Base-by-base conservation (phyloP, 2,797 vertebrate genomes). In the Tapirus indicus region DNA sequence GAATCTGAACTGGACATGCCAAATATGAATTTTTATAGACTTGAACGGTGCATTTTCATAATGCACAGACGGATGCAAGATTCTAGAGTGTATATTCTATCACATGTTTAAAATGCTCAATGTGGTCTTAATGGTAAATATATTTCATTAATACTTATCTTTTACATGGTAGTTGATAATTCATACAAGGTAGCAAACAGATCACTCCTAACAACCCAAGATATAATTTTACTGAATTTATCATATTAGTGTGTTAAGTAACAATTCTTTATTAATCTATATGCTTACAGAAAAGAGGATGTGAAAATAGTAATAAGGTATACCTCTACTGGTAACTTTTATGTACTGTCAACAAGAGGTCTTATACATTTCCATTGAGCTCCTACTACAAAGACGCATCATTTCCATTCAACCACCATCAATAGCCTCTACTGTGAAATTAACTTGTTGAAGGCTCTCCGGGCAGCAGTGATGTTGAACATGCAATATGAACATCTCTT, bases 251-350 rank as follows among this genome's bases (percentile, higher is more conserved):
- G 32, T 74, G 44, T 68, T 69, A 75, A 25, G 44, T 44, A 95
- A 69, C 32, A 95, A 75, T 68, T 94, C 38, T 79, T 97, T 85
- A 74, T 77, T 95, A 64, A 87, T 62, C 44, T 94, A 47, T 20
- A 66, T 68, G 54, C 58, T 62, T 87, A 93, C 5, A 92, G 52
- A 88, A 92, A 96, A 83, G 60, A 69, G 44, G 54, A 93, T 84
- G 9, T 83, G 25, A 83, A 92, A 96, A 90, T 74, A 91, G 93
- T 69, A 93, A 29, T 78, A 32, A 95, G 91, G 82, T 80, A 47
- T 0, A 98, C 96, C 95, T 86, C 97, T 98, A 91, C 95, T 98
- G 98, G 97, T 95, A 96, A 60, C 69, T 91, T 97, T 7, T 71
- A 93, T 56, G 80, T 62, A 98, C 27, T 93, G 88, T 56, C 80